Evolutionary conservation across 2,797 vertebrate species (phyloP).

Genomic region (Hydrolagus colliei): DNA sequence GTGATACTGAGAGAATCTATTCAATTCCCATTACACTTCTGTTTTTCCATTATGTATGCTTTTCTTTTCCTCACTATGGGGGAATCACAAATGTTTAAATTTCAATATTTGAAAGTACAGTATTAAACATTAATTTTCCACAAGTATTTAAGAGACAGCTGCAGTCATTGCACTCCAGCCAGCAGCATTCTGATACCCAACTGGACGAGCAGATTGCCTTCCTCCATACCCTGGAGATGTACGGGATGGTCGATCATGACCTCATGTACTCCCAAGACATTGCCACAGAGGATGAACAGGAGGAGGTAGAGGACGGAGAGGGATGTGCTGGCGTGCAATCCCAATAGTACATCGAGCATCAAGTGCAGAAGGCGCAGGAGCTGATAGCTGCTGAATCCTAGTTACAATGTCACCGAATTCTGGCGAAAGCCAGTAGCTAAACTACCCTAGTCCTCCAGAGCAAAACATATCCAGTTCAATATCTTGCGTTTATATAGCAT

Average conservation of each 20-base stretch:
- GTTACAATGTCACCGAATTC: constrained; percentile 42
- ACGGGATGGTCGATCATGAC: constrained; percentile 87
- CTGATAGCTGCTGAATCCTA: constrained; percentile 79
- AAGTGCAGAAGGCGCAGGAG: constrained; percentile 84
- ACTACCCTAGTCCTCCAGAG: too few relatives aligned
- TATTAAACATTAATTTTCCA: too few relatives aligned
- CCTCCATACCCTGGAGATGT: constrained; percentile 74
- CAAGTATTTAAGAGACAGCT: constrained; percentile 63
- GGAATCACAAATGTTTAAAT: too few relatives aligned
- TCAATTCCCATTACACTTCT: too few relatives aligned
- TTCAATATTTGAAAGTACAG: too few relatives aligned
- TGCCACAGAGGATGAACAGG: constrained; percentile 57
- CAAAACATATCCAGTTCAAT: too few relatives aligned
- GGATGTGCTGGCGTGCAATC: constrained; percentile 52
- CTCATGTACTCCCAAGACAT: constrained; percentile 71
- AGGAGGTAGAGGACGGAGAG: constrained; percentile 61
- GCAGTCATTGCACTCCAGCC: constrained; percentile 70
- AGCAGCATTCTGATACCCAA: constrained; percentile 61
- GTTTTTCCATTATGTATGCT: too few relatives aligned
- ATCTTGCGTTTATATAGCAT: too few relatives aligned
- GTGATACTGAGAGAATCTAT: too few relatives aligned
- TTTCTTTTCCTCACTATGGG: too few relatives aligned
- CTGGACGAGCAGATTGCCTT: constrained; percentile 77
- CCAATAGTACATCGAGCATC: constrained; percentile 67
- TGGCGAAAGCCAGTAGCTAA: too few relatives aligned